Percentiles rank a stretch among this genome's conserved stretches.
These are phyloP conservation scores for Xylota sylvarum DNA, from an alignment of 2,888 invertebrate genomes.

Conservation along the genomic window DNA sequence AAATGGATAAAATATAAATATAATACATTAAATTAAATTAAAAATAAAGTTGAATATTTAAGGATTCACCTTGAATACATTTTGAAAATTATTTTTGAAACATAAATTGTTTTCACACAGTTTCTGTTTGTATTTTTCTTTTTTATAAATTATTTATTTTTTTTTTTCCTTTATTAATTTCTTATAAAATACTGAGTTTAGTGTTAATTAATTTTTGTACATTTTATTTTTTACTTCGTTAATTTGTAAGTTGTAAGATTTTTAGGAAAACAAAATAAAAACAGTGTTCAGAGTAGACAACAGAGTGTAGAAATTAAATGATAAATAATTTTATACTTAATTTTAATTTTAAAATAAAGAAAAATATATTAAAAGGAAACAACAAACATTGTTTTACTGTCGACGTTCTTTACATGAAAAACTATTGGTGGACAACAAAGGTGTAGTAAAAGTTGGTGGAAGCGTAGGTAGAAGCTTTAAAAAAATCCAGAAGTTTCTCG, in stretches of 20 bases:
- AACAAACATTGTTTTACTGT: neutral
- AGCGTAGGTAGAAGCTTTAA: too few relatives aligned
- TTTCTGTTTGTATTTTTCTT: slow-evolving; percentile 20
- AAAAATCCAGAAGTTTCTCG: too few relatives aligned
- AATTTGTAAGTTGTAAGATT: slow-evolving; percentile 26
- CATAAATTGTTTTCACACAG: slow-evolving; percentile 26
- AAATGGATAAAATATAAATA: slow-evolving; percentile 23
- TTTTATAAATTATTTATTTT: slow-evolving; percentile 50
- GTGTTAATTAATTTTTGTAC: slow-evolving; percentile 31
- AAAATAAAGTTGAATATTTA: slow-evolving; percentile 18
- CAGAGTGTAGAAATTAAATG: slow-evolving; percentile 50
- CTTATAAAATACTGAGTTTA: neutral
- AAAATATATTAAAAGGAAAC: slow-evolving; percentile 52
- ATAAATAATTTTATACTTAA: slow-evolving; percentile 68
- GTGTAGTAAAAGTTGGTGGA: too few relatives aligned
- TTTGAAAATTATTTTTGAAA: slow-evolving; percentile 8
- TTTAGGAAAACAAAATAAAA: slow-evolving; percentile 60
- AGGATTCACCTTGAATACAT: slow-evolving; percentile 25
- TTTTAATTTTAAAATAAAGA: slow-evolving; percentile 70
- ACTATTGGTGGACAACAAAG: too few relatives aligned
- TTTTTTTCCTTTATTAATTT: neutral
- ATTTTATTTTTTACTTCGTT: slow-evolving; percentile 41
- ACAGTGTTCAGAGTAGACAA: slow-evolving; percentile 53
- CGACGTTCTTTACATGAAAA: too few relatives aligned
- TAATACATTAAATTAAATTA: slow-evolving; percentile 35